Evolutionary conservation across 2,888 invertebrate genomes (phyloP), one percentile per base, ranked within the genome.

Genomic region (Cordylochernes scorpioides): DNA sequence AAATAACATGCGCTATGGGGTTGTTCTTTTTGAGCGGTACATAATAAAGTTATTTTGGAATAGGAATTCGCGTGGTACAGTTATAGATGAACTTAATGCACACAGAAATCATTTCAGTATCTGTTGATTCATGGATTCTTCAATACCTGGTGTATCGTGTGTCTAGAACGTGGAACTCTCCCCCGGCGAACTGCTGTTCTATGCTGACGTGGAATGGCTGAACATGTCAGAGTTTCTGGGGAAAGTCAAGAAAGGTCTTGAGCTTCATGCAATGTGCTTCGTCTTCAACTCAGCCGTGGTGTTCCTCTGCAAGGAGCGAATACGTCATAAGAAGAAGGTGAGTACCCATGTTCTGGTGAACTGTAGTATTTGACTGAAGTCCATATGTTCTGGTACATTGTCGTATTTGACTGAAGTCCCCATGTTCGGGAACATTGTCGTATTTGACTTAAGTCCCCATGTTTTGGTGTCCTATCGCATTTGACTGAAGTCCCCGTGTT

Each of bases 281-380:
- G 88, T 94, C 44, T 94, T 94, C 61, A 86, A 84, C 60, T 78
- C 84, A 35, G 88, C 86, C 31, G 86, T 94, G 49, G 88, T 91
- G 52, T 84, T 91, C 62, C 67, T 91, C 41, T 86, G 86, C 56
- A 82, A 86, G 61, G 88, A 91, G 61, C 67, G 84, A 55, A 65
- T 86, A 50, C 68, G 84, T 51, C 80, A 84, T 55, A 86, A 86
- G 64, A 84, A 84, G 58, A 88, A 86, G 55, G 63, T 84, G 39
- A 84, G n/a, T n/a, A n/a, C n/a, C n/a, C n/a, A n/a, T 82, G 78
- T 80, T 82, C n/a, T n/a, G n/a, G n/a, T n/a, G n/a, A n/a, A n/a
- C n/a, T n/a, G n/a, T n/a, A n/a, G n/a, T n/a, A n/a, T n/a, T n/a
- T n/a, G n/a, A n/a, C n/a, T n/a, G n/a, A n/a, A n/a, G n/a, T n/a